phyloP scores from a whole-genome alignment of 2,888 invertebrate genomes.

The Lottia scabra region DNA sequence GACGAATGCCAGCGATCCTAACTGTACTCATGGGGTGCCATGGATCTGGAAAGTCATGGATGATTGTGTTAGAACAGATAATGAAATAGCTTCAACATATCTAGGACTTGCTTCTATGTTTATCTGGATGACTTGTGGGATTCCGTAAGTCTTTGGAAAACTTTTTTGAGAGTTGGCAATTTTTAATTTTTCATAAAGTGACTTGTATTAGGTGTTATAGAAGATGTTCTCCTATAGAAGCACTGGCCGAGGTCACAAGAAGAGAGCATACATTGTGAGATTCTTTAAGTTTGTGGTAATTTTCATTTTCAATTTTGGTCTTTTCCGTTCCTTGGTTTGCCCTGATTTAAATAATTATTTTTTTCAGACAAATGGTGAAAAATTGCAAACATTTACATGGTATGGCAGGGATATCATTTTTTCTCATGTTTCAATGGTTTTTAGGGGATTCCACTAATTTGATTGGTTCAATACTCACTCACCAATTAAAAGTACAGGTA shows the following conservation, averaged over 20 bases:
- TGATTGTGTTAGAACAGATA: conserved; percentile 47
- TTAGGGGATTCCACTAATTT: conserved; percentile 69
- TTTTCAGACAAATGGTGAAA: conserved; percentile 54
- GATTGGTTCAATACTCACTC: conserved; percentile 67
- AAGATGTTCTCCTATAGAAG: too few species aligned
- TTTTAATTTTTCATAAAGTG: too few species aligned
- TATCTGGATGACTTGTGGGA: conserved; percentile 49
- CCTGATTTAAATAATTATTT: too few species aligned
- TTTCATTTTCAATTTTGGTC: too few species aligned
- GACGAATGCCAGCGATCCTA: conserved; percentile 11
- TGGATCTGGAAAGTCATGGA: conserved; percentile 48
- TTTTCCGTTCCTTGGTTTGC: too few species aligned
- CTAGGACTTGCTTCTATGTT: conserved; percentile 50
- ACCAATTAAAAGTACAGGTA: conserved; percentile 60
- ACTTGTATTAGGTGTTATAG: too few species aligned
- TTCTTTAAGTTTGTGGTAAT: too few species aligned
- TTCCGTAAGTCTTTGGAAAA: conserved; percentile 48
- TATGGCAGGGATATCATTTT: conserved; percentile 67
- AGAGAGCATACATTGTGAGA: too few species aligned
- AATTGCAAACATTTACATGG: conserved; percentile 53
- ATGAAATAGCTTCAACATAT: conserved; percentile 48
- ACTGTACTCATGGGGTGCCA: conserved; percentile 50
- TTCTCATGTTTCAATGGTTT: conserved; percentile 69
- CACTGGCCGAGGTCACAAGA: too few species aligned
- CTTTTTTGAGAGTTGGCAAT: too few species aligned